Base-by-base conservation (phyloP, 2,888 invertebrate species). In the Pristionchus entomophagus region DNA sequence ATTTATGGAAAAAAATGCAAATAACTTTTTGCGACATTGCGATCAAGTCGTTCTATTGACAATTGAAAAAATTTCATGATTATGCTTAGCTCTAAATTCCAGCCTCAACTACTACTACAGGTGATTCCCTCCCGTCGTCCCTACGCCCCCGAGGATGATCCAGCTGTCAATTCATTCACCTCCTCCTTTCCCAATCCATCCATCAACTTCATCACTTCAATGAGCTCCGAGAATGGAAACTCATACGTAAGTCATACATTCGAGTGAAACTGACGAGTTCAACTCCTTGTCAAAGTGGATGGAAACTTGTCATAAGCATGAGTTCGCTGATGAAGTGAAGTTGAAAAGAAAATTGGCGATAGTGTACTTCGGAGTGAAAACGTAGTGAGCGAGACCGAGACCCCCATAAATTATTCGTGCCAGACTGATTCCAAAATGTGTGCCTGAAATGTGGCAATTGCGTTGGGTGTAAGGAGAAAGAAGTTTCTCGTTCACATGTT, bases 51-150 rank as follows among this genome's bases (percentile, higher is more conserved):
- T n/a, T n/a, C n/a, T n/a, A n/a, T n/a, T n/a, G n/a, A n/a, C n/a
- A n/a, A n/a, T n/a, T n/a, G n/a, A n/a, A n/a, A n/a, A n/a, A n/a
- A n/a, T n/a, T n/a, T n/a, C n/a, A n/a, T n/a, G n/a, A n/a, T n/a
- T n/a, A n/a, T n/a, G n/a, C n/a, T n/a, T n/a, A n/a, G n/a, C n/a
- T n/a, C n/a, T n/a, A n/a, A n/a, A n/a, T n/a, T n/a, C n/a, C n/a
- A n/a, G n/a, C n/a, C n/a, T n/a, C n/a, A n/a, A n/a, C 38, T 32
- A 19, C 45, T n/a, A 35, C 53, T 78, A 2, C 77, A 85, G 85
- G 85, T 85, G 41, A 85, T 85, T 85, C 85, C 85, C 29, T 78
- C 78, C 19, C 41, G n/a, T 35, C 77, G 85, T 32, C 85, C 85
- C 19, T 85, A 53, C n/a, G 85, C 85, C 10, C 78, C 85, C 32